Base-by-base conservation (phyloP, 1,140 invertebrate species). In the Drosophila bocqueti region DNA sequence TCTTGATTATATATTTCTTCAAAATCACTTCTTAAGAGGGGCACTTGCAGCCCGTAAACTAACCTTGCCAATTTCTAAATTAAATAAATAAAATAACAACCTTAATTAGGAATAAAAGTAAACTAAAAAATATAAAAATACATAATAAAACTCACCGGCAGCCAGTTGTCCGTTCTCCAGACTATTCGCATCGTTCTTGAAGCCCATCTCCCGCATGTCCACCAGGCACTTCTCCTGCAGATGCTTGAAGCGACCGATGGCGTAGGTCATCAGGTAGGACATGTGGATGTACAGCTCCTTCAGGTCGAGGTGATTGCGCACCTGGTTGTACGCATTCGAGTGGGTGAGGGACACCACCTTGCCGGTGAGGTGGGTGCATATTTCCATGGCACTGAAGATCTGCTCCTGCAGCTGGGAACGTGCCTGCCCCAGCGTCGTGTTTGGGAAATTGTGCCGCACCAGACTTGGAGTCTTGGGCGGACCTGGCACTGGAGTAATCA, bases 231-330 rank as follows among this genome's bases (percentile, higher is more conserved):
- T 93, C 26, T 93, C 92, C 55, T 93, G 92, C 47, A 93, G 63
- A 40, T 92, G 74, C 49, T 93, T 92, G 26, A 92, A 93, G 8
- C 92, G 81, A 10, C 92, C 92, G 42, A 93, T 93, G 3, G 92
- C 91, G 57, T 93, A 93, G 4, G 92, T 93, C 64, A 91, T 86
- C 15, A 93, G 52, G 62, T 93, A 93, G 8, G 92, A 93, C n/a
- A 93, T 69, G 80, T 93, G 92, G 26, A 93, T 93, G 45, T 93
- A 92, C 5, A 93, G 66, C 31, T 93, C 92, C 50, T 93, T 93
- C 13, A 93, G 79, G 68, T 93, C 92, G 15, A 82, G 46, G 49
- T 78, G 84, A 31, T 76, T 92, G 10, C 79, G 81, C 0, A 83
- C 92, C 43, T 81, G 76, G 58, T 91, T 93, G 58, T 93, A 93